These are phyloP conservation scores for Lymantria monacha DNA, from an alignment of 2,888 invertebrate species.

Conservation along the genomic window DNA sequence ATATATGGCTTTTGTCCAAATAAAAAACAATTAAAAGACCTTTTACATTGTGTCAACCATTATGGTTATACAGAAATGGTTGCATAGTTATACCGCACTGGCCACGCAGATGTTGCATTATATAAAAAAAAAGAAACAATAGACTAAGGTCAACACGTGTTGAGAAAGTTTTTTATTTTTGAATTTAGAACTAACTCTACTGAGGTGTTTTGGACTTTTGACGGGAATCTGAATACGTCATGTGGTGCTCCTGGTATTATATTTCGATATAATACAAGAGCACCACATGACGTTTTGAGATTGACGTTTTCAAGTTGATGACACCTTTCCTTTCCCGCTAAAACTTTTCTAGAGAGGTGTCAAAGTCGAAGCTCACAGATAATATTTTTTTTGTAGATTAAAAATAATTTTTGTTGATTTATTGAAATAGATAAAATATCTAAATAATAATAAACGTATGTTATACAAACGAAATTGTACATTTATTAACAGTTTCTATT, in stretches of 20 bases:
- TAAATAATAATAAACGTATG: too few relatives aligned
- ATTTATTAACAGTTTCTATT: conserved; percentile 35
- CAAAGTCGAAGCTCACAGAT: too few relatives aligned
- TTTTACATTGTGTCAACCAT: not conserved
- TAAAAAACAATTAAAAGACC: not conserved
- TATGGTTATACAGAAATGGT: not conserved
- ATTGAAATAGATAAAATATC: too few relatives aligned
- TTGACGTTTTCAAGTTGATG: too few relatives aligned
- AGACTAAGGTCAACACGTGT: conserved; percentile 23
- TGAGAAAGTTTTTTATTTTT: conserved; percentile 8
- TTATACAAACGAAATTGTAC: conserved; percentile 15
- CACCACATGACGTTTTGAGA: too few relatives aligned
- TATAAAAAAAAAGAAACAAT: conserved; percentile 13
- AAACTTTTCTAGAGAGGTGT: not conserved
- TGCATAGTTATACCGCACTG: not conserved
- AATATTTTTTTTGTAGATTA: too few relatives aligned
- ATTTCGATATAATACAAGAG: too few relatives aligned
- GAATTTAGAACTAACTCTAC: conserved; percentile 4
- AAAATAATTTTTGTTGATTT: too few relatives aligned
- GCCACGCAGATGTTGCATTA: conserved; percentile 33
- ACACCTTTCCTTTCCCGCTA: too few relatives aligned
- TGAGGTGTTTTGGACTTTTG: too few relatives aligned
- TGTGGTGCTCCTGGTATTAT: too few relatives aligned
- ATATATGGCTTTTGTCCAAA: not conserved
- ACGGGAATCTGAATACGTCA: too few relatives aligned